Base-by-base conservation (phyloP, 2,888 invertebrate species). In the Chrysomela aeneicollis region DNA sequence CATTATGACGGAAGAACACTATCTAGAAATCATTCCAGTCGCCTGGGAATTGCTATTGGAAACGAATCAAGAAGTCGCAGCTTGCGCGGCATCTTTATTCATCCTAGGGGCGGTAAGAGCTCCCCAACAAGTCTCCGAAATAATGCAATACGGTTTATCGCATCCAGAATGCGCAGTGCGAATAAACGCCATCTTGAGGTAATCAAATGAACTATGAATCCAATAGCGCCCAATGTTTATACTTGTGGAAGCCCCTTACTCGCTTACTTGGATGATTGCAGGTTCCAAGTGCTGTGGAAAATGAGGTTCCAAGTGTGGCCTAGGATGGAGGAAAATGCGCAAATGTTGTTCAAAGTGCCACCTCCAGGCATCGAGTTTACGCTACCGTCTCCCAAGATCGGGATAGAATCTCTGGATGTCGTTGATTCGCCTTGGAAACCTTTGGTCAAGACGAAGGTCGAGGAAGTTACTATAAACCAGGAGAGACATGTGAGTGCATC, bases 371-470 rank as follows among this genome's bases (percentile, higher is more conserved):
- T 99, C 66, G 99, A 99, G 81, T 99, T 99, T 80, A 99, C 99
- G 0, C 84, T 99, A 55, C 99, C 99, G 0, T 99, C 98, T 0
- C 99, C 99, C 0, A 97, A 98, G 81, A 98, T 99, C 71, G 99
- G 99, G 2, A 93, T 97, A 46, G 97, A 96, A 82, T 93, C 94
- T 30, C 84, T 95, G 66, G 94, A 95, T 0, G 96, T 97, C 0
- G 95, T 98, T 0, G 99, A 99, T 85, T 98, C 99, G 10, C 98
- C 99, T 0, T 99, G 99, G 99, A 94, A 95, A 87, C 95, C 98
- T 1, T 93, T 96, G 79, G 95, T 96, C 63, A 98, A 98, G 83
- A 97, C 97, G 18, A 98, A 98, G 84, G 97, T 99, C 63, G 97
- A 99, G 87, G 98, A 99, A 85, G 96, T 99, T 76, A 97, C 98